Base-by-base conservation (phyloP, 2,888 invertebrate genomes). In the Podotricha telesiphe region DNA sequence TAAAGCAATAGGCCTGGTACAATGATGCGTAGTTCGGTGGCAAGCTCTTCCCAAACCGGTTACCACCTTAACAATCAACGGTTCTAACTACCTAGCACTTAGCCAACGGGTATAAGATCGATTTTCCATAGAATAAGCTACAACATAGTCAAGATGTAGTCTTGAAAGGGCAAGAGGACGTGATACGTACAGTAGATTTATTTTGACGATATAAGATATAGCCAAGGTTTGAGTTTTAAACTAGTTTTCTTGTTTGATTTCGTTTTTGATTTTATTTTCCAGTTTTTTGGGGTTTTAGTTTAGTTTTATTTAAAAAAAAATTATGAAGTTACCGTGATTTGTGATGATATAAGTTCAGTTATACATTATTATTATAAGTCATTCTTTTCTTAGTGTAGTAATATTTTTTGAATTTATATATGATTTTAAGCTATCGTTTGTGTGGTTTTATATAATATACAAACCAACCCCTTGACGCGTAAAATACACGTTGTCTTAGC, bases 101-200 rank as follows among this genome's bases (percentile, higher is more conserved):
- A 66, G 40, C 8, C 8, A 8, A 2, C 6, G 1, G 22, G 7
- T 1, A 34, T 66, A 72, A 66, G 62, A 17, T 13, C 0, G 8
- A 20, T 40, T 68, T 66, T 70, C 17, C n/a, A 3, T 15, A 22
- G 45, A 13, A 2, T 0, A 19, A 11, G 17, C 1, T 19, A 55
- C 28, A 56, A 15, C 3, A 6, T 6, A 4, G 8, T 40, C 0
- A 1, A 47, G 11, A 55, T 66, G 19, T 62, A 56, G 68, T 75
- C 75, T 75, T 67, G 70, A 77, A 78, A 78, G 78, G 77, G 77
- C 77, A 77, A 66, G 72, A 74, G 72, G 76, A 73, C 74, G 73
- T 68, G 70, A 65, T 50, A 59, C 69, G 74, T 73, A 75, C 67
- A 71, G 70, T 75, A 73, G 76, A 77, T 76, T 76, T 75, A 76